Evolutionary conservation across 2,888 invertebrate species (phyloP), one percentile per base, ranked within the genome.

Genomic region (Empis stercorea): DNA sequence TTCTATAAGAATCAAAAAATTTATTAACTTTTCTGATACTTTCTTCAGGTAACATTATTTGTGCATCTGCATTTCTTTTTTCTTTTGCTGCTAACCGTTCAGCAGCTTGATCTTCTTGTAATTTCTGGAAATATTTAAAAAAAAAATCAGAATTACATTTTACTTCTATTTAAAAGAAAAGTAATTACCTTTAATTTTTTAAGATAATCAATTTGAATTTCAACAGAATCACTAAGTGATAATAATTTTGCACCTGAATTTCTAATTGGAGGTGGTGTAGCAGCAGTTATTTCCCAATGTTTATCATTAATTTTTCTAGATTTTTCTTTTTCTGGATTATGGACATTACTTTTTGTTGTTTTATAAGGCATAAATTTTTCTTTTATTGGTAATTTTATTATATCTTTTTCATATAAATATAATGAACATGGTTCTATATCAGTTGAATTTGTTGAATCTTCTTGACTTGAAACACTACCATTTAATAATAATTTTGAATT

Each of bases 251-350:
- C 49, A 13, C 56, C 59, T 10, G 56, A 58, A 51, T 66, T 59
- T 36, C 60, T 60, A 42, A 69, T 62, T 0, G 59, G 56, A 10
- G 67, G 66, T 11, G 68, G 68, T 10, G 68, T 69, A 1, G 69
- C 68, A 3, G 68, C 67, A 3, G 69, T 68, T 10, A 59, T 51
- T 50, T 68, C 68, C 68, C 69, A 68, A 50, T 62, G 50, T 49
- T 61, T 65, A 2, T 59, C 57, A 32, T 57, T 54, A n/a, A 34
- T 27, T 45, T 62, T 66, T 3, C 67, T 59, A 6, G 47, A 44
- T 15, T 61, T 61, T 52, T 68, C 68, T 49, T 65, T 67, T n/a
- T 49, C 58, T 1, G 68, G 63, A 54, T 62, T 61, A 44, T 68
- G 68, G 0, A 65, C 65, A 56, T 68, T 61, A 1, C 60, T 61